Conservation (phyloP, 2,113 vertebrate genomes). For the Acrocephalus arundinaceus region DNA sequence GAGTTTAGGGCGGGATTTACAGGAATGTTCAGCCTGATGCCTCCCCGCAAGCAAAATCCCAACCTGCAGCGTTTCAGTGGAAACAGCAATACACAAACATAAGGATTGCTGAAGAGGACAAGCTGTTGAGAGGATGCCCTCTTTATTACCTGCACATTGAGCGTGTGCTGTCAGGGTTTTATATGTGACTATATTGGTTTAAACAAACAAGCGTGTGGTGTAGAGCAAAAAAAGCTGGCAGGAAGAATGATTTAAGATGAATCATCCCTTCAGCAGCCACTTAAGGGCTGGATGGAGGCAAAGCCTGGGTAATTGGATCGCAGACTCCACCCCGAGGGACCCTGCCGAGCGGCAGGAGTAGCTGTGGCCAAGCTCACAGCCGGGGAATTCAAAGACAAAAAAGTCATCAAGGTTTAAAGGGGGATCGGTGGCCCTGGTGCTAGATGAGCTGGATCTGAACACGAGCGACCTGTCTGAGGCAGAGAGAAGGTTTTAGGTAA, state of each 20-base stretch:
- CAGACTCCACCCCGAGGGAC: not conserved
- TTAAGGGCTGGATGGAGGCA: not conserved
- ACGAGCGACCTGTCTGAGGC: not conserved
- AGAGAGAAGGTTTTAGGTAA: not conserved
- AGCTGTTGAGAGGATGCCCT: not conserved
- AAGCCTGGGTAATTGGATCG: not conserved
- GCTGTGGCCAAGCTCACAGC: not conserved
- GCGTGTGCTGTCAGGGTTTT: slow-evolving; percentile 11
- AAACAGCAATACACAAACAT: not conserved
- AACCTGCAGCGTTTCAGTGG: not conserved
- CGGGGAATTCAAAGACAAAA: not conserved
- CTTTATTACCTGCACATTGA: not conserved
- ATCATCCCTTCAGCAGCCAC: slow-evolving; percentile 14
- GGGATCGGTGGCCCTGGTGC: not conserved
- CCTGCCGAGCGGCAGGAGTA: rapidly evolving
- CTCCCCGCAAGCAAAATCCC: not conserved
- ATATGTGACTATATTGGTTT: not conserved
- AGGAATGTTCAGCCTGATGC: not conserved
- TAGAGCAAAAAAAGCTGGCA: not conserved
- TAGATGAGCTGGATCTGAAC: not conserved
- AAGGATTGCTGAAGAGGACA: not conserved
- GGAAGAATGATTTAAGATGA: slow-evolving; percentile 18
- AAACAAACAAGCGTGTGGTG: slow-evolving; percentile 16
- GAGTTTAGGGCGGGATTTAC: not conserved
- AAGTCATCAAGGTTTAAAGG: not conserved